Percentiles rank a stretch among this genome's conserved stretches.
Evolutionary conservation across 2,888 invertebrate species (phyloP).

Genomic region (Macrophya annulata): DNA sequence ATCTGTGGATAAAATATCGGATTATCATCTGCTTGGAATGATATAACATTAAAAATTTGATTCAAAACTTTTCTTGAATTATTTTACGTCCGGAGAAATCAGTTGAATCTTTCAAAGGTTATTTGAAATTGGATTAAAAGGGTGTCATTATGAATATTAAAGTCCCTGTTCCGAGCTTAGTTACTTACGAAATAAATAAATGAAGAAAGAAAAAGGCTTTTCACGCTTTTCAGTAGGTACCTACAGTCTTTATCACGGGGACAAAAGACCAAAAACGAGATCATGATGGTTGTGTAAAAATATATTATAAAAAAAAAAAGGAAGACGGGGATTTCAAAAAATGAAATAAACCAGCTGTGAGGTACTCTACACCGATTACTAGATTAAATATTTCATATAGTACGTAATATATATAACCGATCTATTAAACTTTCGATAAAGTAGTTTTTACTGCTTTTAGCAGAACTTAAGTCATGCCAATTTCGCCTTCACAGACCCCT

Average conservation of each 20-base stretch:
- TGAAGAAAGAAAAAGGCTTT: constrained; percentile 1
- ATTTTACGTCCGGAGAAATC: neutral
- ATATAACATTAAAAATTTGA: neutral
- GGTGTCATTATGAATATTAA: constrained; percentile 40
- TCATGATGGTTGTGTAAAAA: neutral
- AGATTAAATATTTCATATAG: neutral
- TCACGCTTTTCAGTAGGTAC: neutral
- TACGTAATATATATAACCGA: neutral
- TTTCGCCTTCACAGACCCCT: neutral
- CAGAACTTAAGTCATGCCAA: constrained; percentile 9
- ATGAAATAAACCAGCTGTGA: neutral
- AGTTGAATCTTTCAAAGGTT: constrained; percentile 1
- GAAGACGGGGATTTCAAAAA: neutral
- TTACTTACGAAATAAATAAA: neutral
- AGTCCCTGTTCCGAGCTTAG: constrained; percentile 13
- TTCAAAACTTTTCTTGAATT: neutral
- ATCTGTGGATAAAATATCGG: no score
- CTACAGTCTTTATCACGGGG: neutral
- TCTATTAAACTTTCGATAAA: constrained; percentile 1
- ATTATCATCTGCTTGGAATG: no score
- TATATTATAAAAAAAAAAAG: neutral
- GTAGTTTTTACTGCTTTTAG: neutral
- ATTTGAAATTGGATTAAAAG: constrained; percentile 11
- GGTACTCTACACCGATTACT: neutral
- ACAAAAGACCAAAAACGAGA: constrained; percentile 29